Evolutionary conservation across 2,113 vertebrate species (phyloP).

Genomic region (Chamaea fasciata): DNA sequence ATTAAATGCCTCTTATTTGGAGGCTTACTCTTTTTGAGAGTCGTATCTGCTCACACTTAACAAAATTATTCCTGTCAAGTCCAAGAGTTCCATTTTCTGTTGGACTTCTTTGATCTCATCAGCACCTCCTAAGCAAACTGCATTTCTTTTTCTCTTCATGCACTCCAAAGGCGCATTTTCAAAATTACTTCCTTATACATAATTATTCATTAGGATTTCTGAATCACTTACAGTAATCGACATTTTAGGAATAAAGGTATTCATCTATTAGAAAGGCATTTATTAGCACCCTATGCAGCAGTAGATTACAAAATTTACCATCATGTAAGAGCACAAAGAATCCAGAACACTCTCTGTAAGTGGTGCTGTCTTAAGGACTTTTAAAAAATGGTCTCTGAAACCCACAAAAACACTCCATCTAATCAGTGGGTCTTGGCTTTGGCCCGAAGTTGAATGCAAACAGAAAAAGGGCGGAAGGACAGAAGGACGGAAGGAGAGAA

Average conservation of each 20-base stretch:
- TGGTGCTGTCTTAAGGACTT: not conserved
- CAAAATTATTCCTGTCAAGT: slow-evolving; percentile 30
- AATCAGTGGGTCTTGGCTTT: not conserved
- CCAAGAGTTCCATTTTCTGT: slow-evolving; percentile 33
- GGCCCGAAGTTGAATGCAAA: not conserved
- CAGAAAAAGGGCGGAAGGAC: not conserved
- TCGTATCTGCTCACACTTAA: slow-evolving; percentile 6
- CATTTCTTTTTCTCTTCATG: not conserved
- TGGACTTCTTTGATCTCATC: not conserved
- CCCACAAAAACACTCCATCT: not conserved
- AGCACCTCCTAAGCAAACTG: not conserved
- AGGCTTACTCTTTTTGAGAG: not conserved
- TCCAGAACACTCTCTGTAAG: not conserved
- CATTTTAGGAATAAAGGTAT: slow-evolving; percentile 1
- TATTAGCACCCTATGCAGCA: not conserved
- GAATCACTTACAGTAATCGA: not conserved
- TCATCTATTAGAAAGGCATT: not conserved
- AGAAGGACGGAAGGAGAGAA: too few species aligned
- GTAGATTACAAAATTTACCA: not conserved
- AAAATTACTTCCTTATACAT: not conserved
- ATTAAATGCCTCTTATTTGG: slow-evolving; percentile 38
- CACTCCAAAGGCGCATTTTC: not conserved
- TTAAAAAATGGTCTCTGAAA: not conserved
- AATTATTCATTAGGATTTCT: slow-evolving; percentile 1
- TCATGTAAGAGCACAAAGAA: not conserved